Conservation (phyloP, 2,797 vertebrate species). For the Microctenopoma stevenorrisi region DNA sequence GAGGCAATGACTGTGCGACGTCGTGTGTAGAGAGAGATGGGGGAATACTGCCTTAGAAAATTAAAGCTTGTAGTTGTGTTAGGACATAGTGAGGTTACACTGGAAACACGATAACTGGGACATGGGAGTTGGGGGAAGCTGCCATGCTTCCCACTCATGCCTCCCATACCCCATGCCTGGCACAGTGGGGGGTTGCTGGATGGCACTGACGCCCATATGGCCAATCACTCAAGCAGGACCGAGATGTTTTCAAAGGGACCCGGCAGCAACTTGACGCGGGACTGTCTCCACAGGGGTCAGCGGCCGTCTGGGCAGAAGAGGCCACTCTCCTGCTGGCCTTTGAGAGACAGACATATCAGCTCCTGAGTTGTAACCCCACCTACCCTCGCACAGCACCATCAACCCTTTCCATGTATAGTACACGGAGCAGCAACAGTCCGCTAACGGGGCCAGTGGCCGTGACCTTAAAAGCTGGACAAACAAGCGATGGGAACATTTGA, state of each 20-base stretch:
- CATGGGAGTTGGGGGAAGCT: slow-evolving; percentile 42
- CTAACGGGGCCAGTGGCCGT: slow-evolving; percentile 70
- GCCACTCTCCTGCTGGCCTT: slow-evolving; percentile 71
- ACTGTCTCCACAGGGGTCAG: slow-evolving; percentile 79
- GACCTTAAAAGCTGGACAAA: slow-evolving; percentile 76
- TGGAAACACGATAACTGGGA: slow-evolving; percentile 57
- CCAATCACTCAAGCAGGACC: slow-evolving; percentile 80
- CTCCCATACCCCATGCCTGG: slow-evolving; percentile 61
- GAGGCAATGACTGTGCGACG: slow-evolving; percentile 7
- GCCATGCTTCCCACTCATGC: slow-evolving; percentile 51
- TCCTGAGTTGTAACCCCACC: slow-evolving; percentile 42
- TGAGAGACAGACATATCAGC: slow-evolving; percentile 68
- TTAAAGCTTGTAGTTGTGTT: slow-evolving; percentile 57
- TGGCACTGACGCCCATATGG: slow-evolving; percentile 81
- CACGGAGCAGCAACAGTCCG: slow-evolving; percentile 31
- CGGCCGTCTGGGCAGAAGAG: slow-evolving; percentile 76
- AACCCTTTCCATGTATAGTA: slow-evolving; percentile 63
- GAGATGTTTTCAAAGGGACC: slow-evolving; percentile 75
- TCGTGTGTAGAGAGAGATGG: slow-evolving; percentile 19
- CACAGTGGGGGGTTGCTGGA: slow-evolving; percentile 73
- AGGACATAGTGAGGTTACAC: slow-evolving; percentile 30
- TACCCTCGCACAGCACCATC: slow-evolving; percentile 9
- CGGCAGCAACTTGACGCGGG: slow-evolving; percentile 74
- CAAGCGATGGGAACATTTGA: slow-evolving; percentile 47
- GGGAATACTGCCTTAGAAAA: slow-evolving; percentile 29